Percentiles rank a stretch among this genome's conserved stretches.
Conservation (phyloP, 2,888 invertebrate genomes). For the Drosophila cracens region DNA sequence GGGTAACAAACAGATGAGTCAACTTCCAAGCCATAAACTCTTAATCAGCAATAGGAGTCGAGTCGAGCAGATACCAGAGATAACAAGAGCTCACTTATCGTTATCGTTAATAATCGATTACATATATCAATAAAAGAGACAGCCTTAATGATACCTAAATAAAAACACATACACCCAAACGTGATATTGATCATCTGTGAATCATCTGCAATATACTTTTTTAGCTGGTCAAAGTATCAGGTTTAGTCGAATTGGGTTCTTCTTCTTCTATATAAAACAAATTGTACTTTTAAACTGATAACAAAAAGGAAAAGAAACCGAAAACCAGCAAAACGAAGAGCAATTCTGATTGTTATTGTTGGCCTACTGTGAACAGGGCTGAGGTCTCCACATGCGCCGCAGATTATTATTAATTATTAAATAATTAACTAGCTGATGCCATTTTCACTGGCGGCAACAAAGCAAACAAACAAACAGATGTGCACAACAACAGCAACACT, state of each 20-base stretch:
- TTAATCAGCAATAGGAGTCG: background rate
- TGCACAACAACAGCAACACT: slow-evolving; percentile 3
- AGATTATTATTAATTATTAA: slow-evolving; percentile 60
- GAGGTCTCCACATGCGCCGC: slow-evolving; percentile 44
- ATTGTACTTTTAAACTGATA: background rate
- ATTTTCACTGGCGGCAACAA: slow-evolving; percentile 26
- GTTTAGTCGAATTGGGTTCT: background rate
- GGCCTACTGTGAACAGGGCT: slow-evolving; percentile 32
- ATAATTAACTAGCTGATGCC: slow-evolving; percentile 53
- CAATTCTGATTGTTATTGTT: background rate
- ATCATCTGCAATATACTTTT: background rate
- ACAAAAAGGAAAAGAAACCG: background rate
- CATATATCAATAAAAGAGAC: background rate
- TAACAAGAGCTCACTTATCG: background rate
- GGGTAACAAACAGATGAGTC: background rate
- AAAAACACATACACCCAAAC: background rate
- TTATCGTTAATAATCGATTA: background rate
- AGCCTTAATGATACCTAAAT: background rate
- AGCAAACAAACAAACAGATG: slow-evolving; percentile 37
- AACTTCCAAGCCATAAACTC: background rate
- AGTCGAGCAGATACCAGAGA: background rate
- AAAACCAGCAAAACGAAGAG: background rate
- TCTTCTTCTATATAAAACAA: too few species aligned
- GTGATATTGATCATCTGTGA: background rate
- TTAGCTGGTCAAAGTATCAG: background rate